Base-by-base conservation (phyloP, 2,888 invertebrate species). In the Caenorhabditis wallacei region DNA sequence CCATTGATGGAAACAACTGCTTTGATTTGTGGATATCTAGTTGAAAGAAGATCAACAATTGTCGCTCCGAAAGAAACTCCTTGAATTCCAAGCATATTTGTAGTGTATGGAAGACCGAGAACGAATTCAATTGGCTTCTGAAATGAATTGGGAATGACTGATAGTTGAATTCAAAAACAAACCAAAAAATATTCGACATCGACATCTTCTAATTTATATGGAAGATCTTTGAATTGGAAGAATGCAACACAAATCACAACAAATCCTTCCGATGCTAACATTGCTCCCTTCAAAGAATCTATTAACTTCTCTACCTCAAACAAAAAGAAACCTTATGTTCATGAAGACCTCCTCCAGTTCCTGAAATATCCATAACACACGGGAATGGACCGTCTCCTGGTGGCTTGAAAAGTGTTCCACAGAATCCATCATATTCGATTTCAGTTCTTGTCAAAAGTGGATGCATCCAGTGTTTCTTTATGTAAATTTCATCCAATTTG, bases 331-430 rank as follows among this genome's bases (percentile, higher is more conserved):
- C 56, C 40, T 63, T 70, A 54, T 84, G 84, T 40, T 84, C 84
- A 63, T 84, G 84, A 37, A 84, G 75, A 18, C 84, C 84, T 18
- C 84, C 84, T 24, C 84, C 84, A 18, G 84, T 84, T 43, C 84
- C 84, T 11, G 84, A 84, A 20, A 84, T 84, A 57, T 84, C 84
- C 59, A 84, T 80, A 22, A 84, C 79, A 46, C 82, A 82, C 0
- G 84, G 84, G 63, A 82, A 84, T 56, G 84, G 84, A 10, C 84
- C 84, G 24, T 82, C 82, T n/a, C 82, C 82, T n/a, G 84, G 84
- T 4, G 84, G 82, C 22, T 82, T 84, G 80, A 84, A 84, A 16
- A 82, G 63, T 16, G 84, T 84, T 22, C 79, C 84, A 61, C 75
- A 84, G 80, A 84, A 82, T 30, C 84, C 84, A 18, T 84, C 68